A percentile compares a stretch with the other conserved stretches of the same genome.
phyloP scores from a whole-genome alignment of 2,797 vertebrate genomes.

The Megaceryle alcyon region DNA sequence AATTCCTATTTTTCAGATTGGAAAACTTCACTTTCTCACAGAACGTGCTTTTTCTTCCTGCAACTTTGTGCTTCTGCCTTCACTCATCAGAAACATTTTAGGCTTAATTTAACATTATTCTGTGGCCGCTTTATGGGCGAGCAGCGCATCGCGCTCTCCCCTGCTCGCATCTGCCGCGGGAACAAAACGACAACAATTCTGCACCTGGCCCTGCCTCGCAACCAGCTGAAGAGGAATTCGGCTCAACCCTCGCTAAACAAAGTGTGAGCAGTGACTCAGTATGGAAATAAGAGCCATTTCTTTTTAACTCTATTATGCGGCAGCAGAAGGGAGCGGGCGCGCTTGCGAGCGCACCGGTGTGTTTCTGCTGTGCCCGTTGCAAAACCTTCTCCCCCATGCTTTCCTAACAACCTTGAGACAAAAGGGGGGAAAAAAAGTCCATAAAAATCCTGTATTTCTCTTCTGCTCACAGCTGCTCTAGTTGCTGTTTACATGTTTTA shows the following conservation, averaged over 20 bases:
- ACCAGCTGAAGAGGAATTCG: background rate
- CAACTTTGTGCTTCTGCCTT: background rate
- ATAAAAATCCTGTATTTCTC: background rate
- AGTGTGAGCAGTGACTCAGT: constrained; percentile 42
- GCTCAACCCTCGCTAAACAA: background rate
- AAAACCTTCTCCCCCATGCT: background rate
- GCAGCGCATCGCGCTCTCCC: background rate
- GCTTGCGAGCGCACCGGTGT: background rate
- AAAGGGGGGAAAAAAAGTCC: background rate
- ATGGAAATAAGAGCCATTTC: constrained; percentile 49
- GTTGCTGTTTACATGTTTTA: background rate
- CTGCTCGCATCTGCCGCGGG: constrained; percentile 14
- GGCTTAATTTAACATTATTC: constrained; percentile 27
- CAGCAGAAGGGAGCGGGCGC: background rate
- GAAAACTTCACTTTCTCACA: background rate
- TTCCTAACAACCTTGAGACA: background rate
- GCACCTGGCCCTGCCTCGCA: constrained; percentile 49
- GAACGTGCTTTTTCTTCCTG: background rate
- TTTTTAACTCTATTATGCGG: background rate
- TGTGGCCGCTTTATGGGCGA: background rate
- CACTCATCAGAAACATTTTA: constrained; percentile 17
- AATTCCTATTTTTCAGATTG: background rate
- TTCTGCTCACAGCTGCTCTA: background rate
- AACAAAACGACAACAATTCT: constrained; percentile 17
- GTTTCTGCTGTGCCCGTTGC: background rate